These are phyloP conservation scores for Sander lucioperca DNA, from an alignment of 2,113 vertebrate species.

Conservation along the genomic window DNA sequence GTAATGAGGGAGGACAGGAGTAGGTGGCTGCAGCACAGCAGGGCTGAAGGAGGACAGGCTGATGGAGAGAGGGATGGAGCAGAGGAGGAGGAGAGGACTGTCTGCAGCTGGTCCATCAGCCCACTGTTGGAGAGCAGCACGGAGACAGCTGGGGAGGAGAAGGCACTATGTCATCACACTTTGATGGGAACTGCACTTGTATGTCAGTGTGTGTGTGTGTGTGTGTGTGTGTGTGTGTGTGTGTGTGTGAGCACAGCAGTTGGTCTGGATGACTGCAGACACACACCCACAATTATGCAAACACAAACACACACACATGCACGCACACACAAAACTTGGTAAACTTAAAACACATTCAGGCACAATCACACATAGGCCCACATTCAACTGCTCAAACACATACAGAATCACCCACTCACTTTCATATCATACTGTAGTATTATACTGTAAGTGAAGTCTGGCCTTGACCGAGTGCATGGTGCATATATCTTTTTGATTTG, in stretches of 20 bases:
- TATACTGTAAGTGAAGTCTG: not conserved
- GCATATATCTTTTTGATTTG: not conserved
- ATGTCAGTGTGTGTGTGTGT: slow-evolving; percentile 12
- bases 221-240: slow-evolving; percentile 6
- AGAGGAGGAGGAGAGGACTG: slow-evolving; percentile 76
- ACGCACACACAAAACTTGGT: not conserved
- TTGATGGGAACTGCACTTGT: slow-evolving; percentile 20
- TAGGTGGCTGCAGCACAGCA: slow-evolving; percentile 90
- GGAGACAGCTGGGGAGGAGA: slow-evolving; percentile 84
- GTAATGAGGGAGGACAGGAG: slow-evolving; percentile 88
- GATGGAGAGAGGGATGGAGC: slow-evolving; percentile 59
- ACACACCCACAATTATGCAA: slow-evolving; percentile 2
- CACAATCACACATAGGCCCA: not conserved
- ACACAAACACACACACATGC: not conserved
- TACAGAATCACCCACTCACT: not conserved
- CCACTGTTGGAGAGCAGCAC: slow-evolving; percentile 89
- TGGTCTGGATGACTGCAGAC: slow-evolving; percentile 23
- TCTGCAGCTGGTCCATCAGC: slow-evolving; percentile 91
- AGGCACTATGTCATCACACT: slow-evolving; percentile 40
- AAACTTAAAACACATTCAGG: not conserved
- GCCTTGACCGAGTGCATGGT: not conserved
- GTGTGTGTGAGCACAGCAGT: slow-evolving; percentile 17
- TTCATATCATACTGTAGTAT: not conserved
- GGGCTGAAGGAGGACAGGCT: slow-evolving; percentile 58
- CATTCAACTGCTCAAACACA: not conserved